These are phyloP conservation scores for Neocloeon triangulifer DNA, from an alignment of 1,140 invertebrate genomes.

Conservation along the genomic window DNA sequence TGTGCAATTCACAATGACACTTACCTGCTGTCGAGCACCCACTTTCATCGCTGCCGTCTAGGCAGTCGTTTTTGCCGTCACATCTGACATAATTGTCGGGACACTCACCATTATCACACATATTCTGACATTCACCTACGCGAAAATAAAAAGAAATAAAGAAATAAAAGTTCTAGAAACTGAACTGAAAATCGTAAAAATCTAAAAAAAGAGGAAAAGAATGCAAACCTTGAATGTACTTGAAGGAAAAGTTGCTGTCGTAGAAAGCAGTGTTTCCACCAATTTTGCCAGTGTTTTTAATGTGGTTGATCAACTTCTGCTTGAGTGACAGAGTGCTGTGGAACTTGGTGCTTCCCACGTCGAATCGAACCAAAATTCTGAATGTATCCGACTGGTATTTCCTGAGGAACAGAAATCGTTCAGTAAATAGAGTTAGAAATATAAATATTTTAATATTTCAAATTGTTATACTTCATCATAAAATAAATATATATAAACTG, in stretches of 20 bases:
- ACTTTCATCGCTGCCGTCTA: conserved; percentile 31
- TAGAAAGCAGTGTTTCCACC: background rate
- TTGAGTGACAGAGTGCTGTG: conserved; percentile 12
- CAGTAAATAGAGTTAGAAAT: too few species aligned
- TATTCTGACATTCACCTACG: conserved; percentile 14
- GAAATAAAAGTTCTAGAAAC: too few species aligned
- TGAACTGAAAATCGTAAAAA: too few species aligned
- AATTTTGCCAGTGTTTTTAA: too few species aligned
- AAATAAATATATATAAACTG: too few species aligned
- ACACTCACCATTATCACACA: conserved; percentile 19
- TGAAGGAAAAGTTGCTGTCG: background rate
- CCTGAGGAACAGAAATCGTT: too few species aligned
- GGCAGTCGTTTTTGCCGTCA: conserved; percentile 29
- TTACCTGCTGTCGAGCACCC: conserved; percentile 20
- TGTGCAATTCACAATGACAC: conserved; percentile 3
- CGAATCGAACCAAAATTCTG: background rate
- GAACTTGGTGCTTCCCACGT: conserved; percentile 5
- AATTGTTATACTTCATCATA: too few species aligned
- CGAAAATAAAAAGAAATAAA: conserved; percentile 1
- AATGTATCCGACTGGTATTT: background rate
- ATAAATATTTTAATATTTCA: too few species aligned
- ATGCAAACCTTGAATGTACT: conserved; percentile 9
- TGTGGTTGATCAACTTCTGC: too few species aligned
- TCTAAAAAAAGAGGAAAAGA: background rate
- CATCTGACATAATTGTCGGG: conserved; percentile 22